Conservation (phyloP, 2,797 vertebrate genomes). For the Sebastiscus albofasciatus region DNA sequence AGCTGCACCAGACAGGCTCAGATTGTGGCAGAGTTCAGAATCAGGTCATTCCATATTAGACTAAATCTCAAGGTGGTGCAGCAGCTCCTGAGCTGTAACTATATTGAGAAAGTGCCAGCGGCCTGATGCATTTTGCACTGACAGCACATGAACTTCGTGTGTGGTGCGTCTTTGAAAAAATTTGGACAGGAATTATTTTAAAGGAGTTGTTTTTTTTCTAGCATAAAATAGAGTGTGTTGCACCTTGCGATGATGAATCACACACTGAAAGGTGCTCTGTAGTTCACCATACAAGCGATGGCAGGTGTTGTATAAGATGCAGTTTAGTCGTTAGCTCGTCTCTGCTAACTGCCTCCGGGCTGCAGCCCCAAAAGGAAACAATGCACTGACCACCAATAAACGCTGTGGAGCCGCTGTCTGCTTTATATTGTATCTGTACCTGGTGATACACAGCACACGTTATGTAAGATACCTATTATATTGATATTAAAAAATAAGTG, state of each 20-base stretch:
- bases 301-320: conserved; percentile 26
- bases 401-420: background rate
- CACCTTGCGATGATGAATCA: conserved; percentile 24
- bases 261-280: conserved; percentile 2
- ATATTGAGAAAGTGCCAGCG: conserved; percentile 38
- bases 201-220: background rate
- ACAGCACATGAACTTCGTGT: conserved; percentile 21
- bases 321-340: conserved; percentile 1
- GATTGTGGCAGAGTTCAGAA: conserved; percentile 64
- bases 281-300: conserved; percentile 1
- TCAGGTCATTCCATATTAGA: conserved; percentile 61
- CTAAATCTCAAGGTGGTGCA: conserved; percentile 54
- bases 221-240: background rate
- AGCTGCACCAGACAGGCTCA: conserved; percentile 46
- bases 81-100: conserved; percentile 47
- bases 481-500: background rate
- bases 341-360: conserved; percentile 29
- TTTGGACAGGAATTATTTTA: conserved; percentile 22
- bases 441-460: background rate
- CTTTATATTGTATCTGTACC: background rate
- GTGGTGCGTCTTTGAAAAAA: background rate
- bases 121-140: conserved; percentile 37
- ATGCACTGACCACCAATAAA: background rate
- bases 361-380: background rate
- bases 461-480: background rate